Evolutionary conservation across 2,113 vertebrate genomes (phyloP).

Genomic region (Lipophrys pholis): DNA sequence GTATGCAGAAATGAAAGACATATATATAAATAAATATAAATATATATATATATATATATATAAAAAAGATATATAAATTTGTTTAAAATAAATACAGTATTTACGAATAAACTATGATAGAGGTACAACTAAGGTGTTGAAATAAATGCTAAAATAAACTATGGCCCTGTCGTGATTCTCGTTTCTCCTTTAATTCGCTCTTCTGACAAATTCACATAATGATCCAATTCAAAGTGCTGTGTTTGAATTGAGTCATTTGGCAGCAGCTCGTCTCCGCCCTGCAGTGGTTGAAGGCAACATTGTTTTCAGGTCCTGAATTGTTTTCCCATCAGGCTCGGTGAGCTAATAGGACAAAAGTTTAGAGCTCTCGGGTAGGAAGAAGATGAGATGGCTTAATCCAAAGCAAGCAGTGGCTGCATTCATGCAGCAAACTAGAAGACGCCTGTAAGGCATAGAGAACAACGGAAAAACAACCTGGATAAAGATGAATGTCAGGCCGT

Average conservation of each 20-base stretch:
- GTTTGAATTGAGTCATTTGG: slow-evolving; percentile 66
- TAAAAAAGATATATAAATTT: slow-evolving; percentile 64
- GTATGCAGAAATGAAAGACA: slow-evolving; percentile 79
- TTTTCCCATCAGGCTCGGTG: slow-evolving; percentile 62
- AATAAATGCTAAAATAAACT: slow-evolving; percentile 82
- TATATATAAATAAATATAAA: slow-evolving; percentile 67
- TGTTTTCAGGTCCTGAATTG: slow-evolving; percentile 60
- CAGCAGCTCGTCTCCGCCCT: slow-evolving; percentile 44
- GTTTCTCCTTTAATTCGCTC: slow-evolving; percentile 52
- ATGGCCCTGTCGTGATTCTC: slow-evolving; percentile 55
- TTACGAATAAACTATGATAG: slow-evolving; percentile 78
- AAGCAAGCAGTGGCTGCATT: slow-evolving; percentile 52
- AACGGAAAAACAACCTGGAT: slow-evolving; percentile 46
- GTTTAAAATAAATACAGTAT: slow-evolving; percentile 79
- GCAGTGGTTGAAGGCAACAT: slow-evolving; percentile 44
- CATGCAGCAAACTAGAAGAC: slow-evolving; percentile 39
- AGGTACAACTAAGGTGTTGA: slow-evolving; percentile 82
- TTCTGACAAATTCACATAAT: slow-evolving; percentile 57
- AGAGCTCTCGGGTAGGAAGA: slow-evolving; percentile 40
- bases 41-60: slow-evolving; percentile 60
- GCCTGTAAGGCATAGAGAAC: slow-evolving; percentile 31
- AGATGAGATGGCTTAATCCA: slow-evolving; percentile 64
- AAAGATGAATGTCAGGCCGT: slow-evolving; percentile 25
- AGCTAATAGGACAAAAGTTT: slow-evolving; percentile 66
- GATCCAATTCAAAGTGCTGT: slow-evolving; percentile 52